phyloP scores from a whole-genome alignment of 2,113 vertebrate species.

The Anoplopoma fimbria region DNA sequence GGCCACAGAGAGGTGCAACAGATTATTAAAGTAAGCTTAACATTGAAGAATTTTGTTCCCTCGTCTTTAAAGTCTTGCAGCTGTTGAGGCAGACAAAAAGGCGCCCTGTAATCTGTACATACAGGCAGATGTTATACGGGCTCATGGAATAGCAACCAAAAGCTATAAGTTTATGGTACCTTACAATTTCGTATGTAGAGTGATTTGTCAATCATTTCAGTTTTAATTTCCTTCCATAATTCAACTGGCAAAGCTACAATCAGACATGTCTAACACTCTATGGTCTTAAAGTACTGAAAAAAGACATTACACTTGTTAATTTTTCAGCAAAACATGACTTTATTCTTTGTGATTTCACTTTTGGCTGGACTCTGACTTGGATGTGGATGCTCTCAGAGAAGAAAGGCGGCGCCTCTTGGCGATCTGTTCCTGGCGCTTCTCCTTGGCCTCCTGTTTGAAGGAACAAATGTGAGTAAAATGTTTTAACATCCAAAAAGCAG shows the following conservation, averaged over 20 bases:
- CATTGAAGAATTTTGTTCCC: not conserved
- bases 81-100: not conserved
- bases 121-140: not conserved
- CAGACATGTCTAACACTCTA: not conserved
- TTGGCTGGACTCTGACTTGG: slow-evolving; percentile 98
- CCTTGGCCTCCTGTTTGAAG: slow-evolving; percentile 93
- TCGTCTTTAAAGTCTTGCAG: not conserved
- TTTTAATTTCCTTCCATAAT: not conserved
- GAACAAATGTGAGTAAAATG: not conserved
- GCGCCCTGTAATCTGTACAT: not conserved
- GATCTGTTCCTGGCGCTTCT: slow-evolving; percentile 98
- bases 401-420: slow-evolving; percentile 98
- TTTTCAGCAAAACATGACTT: slow-evolving; percentile 84
- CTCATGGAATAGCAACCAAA: not conserved
- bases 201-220: not conserved
- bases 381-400: slow-evolving; percentile 96
- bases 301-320: not conserved
- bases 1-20: not conserved
- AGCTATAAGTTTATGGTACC: too few relatives aligned
- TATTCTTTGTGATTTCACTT: slow-evolving; percentile 88
- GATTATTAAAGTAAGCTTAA: slow-evolving; percentile 21
- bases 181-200: not conserved
- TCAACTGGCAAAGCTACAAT: not conserved
- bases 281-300: not conserved
- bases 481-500: not conserved